Base-by-base conservation (phyloP, 1,140 invertebrate genomes). In the Lordiphosa collinella region DNA sequence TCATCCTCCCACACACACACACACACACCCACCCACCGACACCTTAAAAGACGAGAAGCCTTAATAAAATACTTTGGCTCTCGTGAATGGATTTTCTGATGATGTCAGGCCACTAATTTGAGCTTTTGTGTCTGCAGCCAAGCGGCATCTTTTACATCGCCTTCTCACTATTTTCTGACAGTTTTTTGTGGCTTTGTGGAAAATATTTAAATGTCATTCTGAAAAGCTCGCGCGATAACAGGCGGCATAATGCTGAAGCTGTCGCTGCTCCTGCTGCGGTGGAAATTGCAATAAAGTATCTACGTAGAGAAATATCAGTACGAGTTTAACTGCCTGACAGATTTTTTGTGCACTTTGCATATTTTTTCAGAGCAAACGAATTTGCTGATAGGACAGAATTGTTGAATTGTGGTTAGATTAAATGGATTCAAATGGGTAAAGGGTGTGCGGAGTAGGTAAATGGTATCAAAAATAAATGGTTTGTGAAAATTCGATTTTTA, bases 161-260 rank as follows among this genome's bases (percentile, higher is more conserved):
- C 11, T 64, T 59, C 54, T 43, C 53, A 62, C 71, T 57, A 70
- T 70, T 58, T 63, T 31, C 62, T 55, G 78, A 78, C 78, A 82
- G 78, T 41, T 69, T 44, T 44, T 22, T 84, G 78, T 47, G 78
- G 79, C 63, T 73, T 61, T 56, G 57, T 68, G 72, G 44, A 53
- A 60, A 68, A 72, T 84, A 78, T 82, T 84, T 72, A 82, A 82
- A 82, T 84, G 76, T 64, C 78, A 84, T 84, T 72, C 54, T 9
- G 58, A 78, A 69, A 54, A 55, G 68, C 71, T 55, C 35, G 50
- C 48, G 66, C 51, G 58, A 58, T 70, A 59, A 47, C 65, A 34
- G 40, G 29, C 47, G 22, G 57, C 35, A 38, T 35, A 44, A 48
- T 31, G 37, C 60, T 37, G 53, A 43, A 66, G 34, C n/a, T 52